A percentile compares a stretch with the other conserved stretches of the same genome.
These are phyloP conservation scores for Abramis brama DNA, from an alignment of 2,113 vertebrate species.

Conservation along the genomic window DNA sequence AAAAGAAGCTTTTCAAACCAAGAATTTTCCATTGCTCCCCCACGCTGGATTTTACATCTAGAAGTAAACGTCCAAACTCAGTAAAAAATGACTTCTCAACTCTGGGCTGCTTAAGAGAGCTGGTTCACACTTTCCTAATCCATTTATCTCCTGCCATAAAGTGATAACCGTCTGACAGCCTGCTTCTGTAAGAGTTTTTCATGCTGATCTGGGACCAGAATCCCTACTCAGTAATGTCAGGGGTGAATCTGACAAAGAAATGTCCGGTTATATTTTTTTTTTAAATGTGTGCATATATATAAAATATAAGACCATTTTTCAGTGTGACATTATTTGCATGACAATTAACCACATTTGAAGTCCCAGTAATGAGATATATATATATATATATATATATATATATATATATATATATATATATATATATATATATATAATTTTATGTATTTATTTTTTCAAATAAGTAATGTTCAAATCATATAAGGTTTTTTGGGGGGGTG, in stretches of 20 bases:
- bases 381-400: too few relatives aligned
- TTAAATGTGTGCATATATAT: not conserved
- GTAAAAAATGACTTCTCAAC: conserved; percentile 6
- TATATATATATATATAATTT: too few relatives aligned
- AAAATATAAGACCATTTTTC: not conserved
- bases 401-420: too few relatives aligned
- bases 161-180: not conserved
- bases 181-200: conserved; percentile 30
- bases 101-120: conserved; percentile 18
- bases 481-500: too few relatives aligned
- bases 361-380: too few relatives aligned
- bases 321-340: not conserved
- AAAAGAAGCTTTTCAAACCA: conserved; percentile 3
- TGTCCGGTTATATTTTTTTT: not conserved
- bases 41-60: conserved; percentile 22
- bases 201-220: not conserved
- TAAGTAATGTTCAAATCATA: too few relatives aligned
- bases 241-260: not conserved
- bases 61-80: conserved; percentile 28
- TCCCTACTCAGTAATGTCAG: not conserved
- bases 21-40: not conserved
- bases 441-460: too few relatives aligned
- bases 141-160: conserved; percentile 40
- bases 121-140: conserved; percentile 44
- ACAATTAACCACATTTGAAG: too few relatives aligned